phyloP scores from a whole-genome alignment of 2,113 vertebrate genomes.

The Neogobius melanostomus region DNA sequence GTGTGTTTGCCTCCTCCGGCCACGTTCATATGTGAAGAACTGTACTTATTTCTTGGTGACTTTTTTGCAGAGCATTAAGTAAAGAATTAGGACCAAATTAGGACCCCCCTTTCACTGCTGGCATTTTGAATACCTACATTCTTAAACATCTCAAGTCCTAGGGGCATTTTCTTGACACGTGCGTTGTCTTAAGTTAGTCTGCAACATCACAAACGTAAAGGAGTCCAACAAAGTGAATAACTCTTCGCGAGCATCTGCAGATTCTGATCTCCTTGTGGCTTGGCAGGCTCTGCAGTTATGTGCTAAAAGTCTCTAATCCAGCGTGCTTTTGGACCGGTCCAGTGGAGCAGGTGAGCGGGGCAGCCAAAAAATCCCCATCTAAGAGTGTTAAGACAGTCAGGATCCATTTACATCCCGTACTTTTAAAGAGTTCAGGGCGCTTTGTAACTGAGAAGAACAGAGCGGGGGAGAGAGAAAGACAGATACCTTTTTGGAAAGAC shows the following conservation, averaged over 20 bases:
- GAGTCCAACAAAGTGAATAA: constrained; percentile 7
- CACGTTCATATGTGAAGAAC: too few relatives aligned
- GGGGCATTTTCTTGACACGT: too few relatives aligned
- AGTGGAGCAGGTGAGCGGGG: constrained; percentile 44
- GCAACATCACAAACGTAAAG: not conserved
- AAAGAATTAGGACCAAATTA: too few relatives aligned
- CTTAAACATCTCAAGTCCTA: too few relatives aligned
- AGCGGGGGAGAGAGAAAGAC: constrained; percentile 26
- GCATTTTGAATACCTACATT: too few relatives aligned
- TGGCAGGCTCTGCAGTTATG: constrained; percentile 35
- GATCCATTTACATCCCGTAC: constrained; percentile 55
- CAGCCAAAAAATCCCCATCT: constrained; percentile 36
- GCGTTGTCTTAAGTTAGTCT: too few relatives aligned
- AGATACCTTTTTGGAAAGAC: constrained; percentile 92
- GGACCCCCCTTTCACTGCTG: too few relatives aligned
- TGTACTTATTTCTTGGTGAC: too few relatives aligned
- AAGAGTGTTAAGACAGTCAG: constrained; percentile 38
- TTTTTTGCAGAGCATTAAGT: too few relatives aligned
- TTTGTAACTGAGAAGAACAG: constrained; percentile 14
- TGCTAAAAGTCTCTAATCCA: constrained; percentile 42
- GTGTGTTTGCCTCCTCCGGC: too few relatives aligned
- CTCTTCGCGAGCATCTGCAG: constrained; percentile 34
- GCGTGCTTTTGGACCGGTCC: constrained; percentile 38
- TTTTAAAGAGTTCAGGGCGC: constrained; percentile 33
- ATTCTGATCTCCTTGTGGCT: constrained; percentile 33